Evolutionary conservation across 1,140 invertebrate species (phyloP), one percentile per base, ranked within the genome.

Genomic region (Drosophila funebris): DNA sequence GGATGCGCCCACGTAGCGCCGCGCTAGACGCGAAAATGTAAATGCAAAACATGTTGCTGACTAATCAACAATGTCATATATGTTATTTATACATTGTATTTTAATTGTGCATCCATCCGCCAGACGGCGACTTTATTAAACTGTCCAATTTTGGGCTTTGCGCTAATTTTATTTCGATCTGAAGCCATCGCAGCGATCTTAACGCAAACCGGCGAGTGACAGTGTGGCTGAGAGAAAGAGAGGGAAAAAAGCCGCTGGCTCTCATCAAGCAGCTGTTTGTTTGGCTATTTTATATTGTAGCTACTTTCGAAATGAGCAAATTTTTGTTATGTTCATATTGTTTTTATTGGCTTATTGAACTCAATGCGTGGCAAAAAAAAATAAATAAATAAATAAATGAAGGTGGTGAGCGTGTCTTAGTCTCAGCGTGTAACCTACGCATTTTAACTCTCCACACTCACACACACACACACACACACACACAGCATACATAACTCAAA

Each of bases 321-420:
- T 53, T 44, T 44, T 53, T 67, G 31, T 57, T 46, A 16, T 54
- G 24, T 57, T 52, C 48, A 33, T 67, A 33, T 44, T 48, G 62
- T 73, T 69, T 84, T 84, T 79, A 84, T 84, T 88, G 82, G 82
- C 82, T 75, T 85, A 82, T 85, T 85, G 82, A 85, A 87, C 82
- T 78, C 83, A 57, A 46, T 82, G 62, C 83, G 82, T 87, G 83
- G 83, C 78, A 78, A 11, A 33, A 31, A 50, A 13, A 39, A 16
- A 13, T 16, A 6, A 39, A 9, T 14, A 27, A 39, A 67, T 43
- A 11, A 31, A 13, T 16, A 37, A 6, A 48, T 13, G 22, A 73
- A 80, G 56, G 60, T 69, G 44, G 33, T 48, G 53, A 50, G 43
- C 37, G 70, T 36, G 46, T 63, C 63, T 57, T n/a, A 39, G 61